phyloP scores from a whole-genome alignment of 2,888 invertebrate genomes.

The Drosophila silvestris region DNA sequence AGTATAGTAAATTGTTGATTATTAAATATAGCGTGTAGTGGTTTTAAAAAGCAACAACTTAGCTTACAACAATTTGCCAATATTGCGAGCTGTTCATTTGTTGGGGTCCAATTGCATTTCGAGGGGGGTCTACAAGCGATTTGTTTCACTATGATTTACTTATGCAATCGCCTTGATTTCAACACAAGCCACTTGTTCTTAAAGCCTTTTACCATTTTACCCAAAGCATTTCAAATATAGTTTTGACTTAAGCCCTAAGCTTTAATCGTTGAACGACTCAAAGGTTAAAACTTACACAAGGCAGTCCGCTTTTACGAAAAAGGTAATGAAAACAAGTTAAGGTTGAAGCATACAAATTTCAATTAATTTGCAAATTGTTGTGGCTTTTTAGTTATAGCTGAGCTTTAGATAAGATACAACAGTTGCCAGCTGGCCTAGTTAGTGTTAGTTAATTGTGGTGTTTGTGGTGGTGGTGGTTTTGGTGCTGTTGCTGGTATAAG shows the following conservation, averaged over 20 bases:
- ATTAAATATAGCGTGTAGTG: slow-evolving; percentile 77
- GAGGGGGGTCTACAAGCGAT: slow-evolving; percentile 3
- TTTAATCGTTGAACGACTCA: slow-evolving; percentile 83
- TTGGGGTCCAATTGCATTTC: slow-evolving; percentile 25
- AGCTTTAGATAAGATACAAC: slow-evolving; percentile 62
- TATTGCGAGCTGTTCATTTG: slow-evolving; percentile 26
- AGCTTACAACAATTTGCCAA: slow-evolving; percentile 56
- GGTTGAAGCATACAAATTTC: slow-evolving; percentile 22
- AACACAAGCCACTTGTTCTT: slow-evolving; percentile 11
- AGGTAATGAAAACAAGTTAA: slow-evolving; percentile 6
- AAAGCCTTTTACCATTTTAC: slow-evolving; percentile 33
- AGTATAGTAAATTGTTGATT: slow-evolving; percentile 79
- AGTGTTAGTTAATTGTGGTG: slow-evolving; percentile 56
- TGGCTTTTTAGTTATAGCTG: slow-evolving; percentile 76
- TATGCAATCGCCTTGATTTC: slow-evolving; percentile 25
- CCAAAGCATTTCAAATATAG: slow-evolving; percentile 20
- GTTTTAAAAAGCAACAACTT: slow-evolving; percentile 67
- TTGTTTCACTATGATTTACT: slow-evolving; percentile 12
- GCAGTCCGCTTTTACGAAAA: slow-evolving; percentile 27
- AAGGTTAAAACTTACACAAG: slow-evolving; percentile 54
- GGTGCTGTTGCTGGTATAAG: slow-evolving; percentile 5
- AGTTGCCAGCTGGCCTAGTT: slow-evolving; percentile 53
- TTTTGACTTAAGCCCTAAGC: slow-evolving; percentile 65
- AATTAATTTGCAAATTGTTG: slow-evolving; percentile 72
- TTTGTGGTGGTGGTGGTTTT: slow-evolving; percentile 12